Base-by-base conservation (phyloP, 1,140 invertebrate genomes). In the Stegodyphus dumicola region DNA sequence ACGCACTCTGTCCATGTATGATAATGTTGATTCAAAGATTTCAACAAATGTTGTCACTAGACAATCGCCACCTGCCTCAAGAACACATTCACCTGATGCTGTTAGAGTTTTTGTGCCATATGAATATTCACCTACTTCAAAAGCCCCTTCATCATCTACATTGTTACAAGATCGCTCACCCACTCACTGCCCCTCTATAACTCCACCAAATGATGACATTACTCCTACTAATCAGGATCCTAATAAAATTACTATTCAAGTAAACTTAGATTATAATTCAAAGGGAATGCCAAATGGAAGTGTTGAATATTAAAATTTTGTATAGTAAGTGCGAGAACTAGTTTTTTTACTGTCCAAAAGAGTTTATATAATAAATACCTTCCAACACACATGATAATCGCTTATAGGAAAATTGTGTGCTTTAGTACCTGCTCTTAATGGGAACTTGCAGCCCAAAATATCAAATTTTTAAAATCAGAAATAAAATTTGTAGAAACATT, bases 101-200 rank as follows among this genome's bases (percentile, higher is more conserved):
- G 93, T 95, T 60, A 91, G 94, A 71, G 95, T 95, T 85, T 95
- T 94, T 90, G 94, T 95, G 60, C 94, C 94, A 7, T 95, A 95
- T 66, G 81, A 77, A 64, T 76, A 52, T 85, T 77, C 75, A 9
- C 73, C 66, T 18, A 70, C 73, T 53, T 71, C 80, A 10, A 77
- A 74, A 74, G 76, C 74, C 48, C 77, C 80, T 64, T 85, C 86
- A 69, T 87, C 86, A 18, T 80, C 86, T 15, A 80, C 77, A 76
- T 78, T 85, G 17, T 33, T 85, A 15, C 49, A 77, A 56, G 77
- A 86, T 70, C 77, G 69, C 48, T 85, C 86, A 48, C 69, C 76
- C 51, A 71, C 75, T 51, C 86, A 60, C 54, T 67, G 86, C 65
- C 51, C 73, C 7, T 87, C 79, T 64, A 64, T 74, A 17, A 85